Percentiles rank a stretch among this genome's conserved stretches.
Evolutionary conservation across 1,140 invertebrate genomes (phyloP).

Genomic region (Anagrus nilaparvatae): DNA sequence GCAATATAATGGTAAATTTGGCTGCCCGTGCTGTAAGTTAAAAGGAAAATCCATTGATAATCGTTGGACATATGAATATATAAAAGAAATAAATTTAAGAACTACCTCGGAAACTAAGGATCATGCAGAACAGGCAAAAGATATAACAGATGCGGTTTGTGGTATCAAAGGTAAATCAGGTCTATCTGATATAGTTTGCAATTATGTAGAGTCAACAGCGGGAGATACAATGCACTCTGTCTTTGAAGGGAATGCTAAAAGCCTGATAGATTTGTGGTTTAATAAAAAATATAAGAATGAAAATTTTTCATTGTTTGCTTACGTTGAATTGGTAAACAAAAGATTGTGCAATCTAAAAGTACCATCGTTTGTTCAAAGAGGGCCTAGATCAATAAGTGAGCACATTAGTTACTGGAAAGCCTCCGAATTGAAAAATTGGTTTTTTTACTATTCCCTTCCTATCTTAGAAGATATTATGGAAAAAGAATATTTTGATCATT

Average conservation of each 20-base stretch:
- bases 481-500: slow-evolving; percentile 14
- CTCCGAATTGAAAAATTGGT: slow-evolving; percentile 12
- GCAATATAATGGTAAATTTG: slow-evolving; percentile 8
- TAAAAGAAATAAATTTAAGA: no score
- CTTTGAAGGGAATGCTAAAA: slow-evolving; percentile 15
- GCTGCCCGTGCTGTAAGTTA: slow-evolving; percentile 6
- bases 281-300: not conserved
- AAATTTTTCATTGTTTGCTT: not conserved
- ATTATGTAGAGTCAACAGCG: slow-evolving; percentile 8
- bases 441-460: slow-evolving; percentile 10
- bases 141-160: not conserved
- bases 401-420: slow-evolving; percentile 16
- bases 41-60: not conserved
- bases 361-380: slow-evolving; percentile 7
- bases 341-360: slow-evolving; percentile 4
- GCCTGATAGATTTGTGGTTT: slow-evolving; percentile 10
- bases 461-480: slow-evolving; percentile 13
- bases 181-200: slow-evolving; percentile 6
- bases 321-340: slow-evolving; percentile 5
- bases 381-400: slow-evolving; percentile 3
- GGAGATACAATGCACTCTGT: slow-evolving; percentile 19
- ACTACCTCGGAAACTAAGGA: no score
- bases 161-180: slow-evolving; percentile 16
- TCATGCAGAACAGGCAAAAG: slow-evolving; percentile 7
- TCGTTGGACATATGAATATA: no score